Evolutionary conservation across 1,140 invertebrate species (phyloP).

Genomic region (Zaprionus gabonicus): DNA sequence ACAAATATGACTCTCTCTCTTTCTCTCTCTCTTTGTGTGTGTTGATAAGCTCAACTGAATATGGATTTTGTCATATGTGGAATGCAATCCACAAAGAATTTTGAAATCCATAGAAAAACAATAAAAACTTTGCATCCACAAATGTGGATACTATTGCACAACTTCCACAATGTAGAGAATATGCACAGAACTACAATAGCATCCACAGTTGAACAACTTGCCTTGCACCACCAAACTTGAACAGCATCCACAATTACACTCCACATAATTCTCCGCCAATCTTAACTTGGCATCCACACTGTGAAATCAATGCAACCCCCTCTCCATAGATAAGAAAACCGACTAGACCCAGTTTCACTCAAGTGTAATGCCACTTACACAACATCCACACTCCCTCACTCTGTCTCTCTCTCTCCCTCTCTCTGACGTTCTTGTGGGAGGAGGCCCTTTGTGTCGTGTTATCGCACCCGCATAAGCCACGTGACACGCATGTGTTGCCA

Average conservation of each 20-base stretch:
- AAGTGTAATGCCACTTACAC: constrained; percentile 29
- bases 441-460: constrained; percentile 1
- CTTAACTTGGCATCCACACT: neutral
- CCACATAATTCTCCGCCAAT: too few relatives aligned
- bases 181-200: too few relatives aligned
- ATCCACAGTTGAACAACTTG: too few relatives aligned
- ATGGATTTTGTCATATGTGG: constrained; percentile 7
- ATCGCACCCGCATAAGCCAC: constrained; percentile 8
- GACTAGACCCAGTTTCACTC: constrained; percentile 27
- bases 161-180: neutral
- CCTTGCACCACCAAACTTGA: too few relatives aligned
- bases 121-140: neutral
- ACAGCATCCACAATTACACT: too few relatives aligned
- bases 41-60: constrained; percentile 27
- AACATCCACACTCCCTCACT: constrained; percentile 7
- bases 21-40: neutral
- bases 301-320: neutral
- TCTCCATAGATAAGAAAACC: constrained; percentile 15
- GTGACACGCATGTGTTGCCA: constrained; percentile 33
- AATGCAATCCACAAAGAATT: constrained; percentile 13
- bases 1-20: constrained; percentile 3
- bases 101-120: neutral
- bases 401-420: neutral
- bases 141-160: too few relatives aligned
- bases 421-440: neutral